Base-by-base conservation (phyloP, 1,140 invertebrate species). In the Polypedilum pembai region DNA sequence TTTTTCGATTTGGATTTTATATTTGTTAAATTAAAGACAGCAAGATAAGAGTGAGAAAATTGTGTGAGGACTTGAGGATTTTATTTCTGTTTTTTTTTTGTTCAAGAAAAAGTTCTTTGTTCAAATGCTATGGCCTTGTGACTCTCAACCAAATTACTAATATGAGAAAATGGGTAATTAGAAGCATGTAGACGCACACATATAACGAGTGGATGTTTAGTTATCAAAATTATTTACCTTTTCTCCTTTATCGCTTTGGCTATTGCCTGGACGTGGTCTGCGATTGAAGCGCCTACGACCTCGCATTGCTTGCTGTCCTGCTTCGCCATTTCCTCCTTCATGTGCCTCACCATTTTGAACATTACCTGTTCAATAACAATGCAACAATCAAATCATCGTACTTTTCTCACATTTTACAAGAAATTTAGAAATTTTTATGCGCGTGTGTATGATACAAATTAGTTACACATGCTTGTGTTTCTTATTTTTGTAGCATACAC, bases 151-250 rank as follows among this genome's bases (percentile, higher is more conserved):
- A 56, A 56, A 56, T 56, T 56, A 56, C 45, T 56, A n/a, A 56
- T n/a, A n/a, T 56, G 45, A 56, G 24, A 56, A 56, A 56, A 56
- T 45, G 41, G 41, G 8, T 12, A 56, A 56, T 56, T 56, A 45
- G 41, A 45, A 56, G 45, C 45, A 56, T 56, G n/a, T 56, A n/a
- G 45, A 56, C n/a, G n/a, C n/a, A 56, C 45, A 56, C 10, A 56
- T n/a, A 56, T 56, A n/a, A 45, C 15, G 41, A 45, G 45, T 15
- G 12, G n/a, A n/a, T 56, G 12, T 56, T 20, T 69, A 18, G 8
- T 69, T 69, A 3, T 69, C 1, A 18, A 18, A 69, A 21, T 69
- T 21, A 69, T 69, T 69, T 69, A 69, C 65, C 65, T 69, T 69
- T 69, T 69, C 65, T 20, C 65, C 65, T 21, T 18, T 21, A 21